These are phyloP conservation scores for Drosophila serrata DNA, from an alignment of 1,140 invertebrate genomes.

Conservation along the genomic window DNA sequence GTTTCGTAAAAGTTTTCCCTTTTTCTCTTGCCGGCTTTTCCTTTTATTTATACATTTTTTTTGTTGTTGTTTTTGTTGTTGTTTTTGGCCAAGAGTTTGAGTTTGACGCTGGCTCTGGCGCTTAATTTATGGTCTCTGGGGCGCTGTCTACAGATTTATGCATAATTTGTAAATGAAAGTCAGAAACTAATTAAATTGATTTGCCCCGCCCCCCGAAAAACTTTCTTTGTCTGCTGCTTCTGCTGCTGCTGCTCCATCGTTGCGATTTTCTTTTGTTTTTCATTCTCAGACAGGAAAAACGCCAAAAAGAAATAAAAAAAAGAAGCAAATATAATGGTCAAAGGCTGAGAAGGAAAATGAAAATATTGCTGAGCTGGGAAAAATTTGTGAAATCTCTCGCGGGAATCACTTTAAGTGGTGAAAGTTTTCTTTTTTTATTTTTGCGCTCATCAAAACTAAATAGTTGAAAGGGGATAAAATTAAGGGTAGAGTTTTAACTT, in stretches of 20 bases:
- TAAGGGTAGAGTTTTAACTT: no score
- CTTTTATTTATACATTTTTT: conserved; percentile 2
- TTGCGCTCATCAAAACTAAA: background rate
- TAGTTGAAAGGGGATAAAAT: background rate
- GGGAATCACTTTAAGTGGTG: conserved; percentile 18
- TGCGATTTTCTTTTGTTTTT: conserved; percentile 43
- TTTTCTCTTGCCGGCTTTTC: conserved; percentile 27
- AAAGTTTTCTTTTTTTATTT: background rate
- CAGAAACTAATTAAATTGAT: conserved; percentile 83
- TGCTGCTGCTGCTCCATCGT: background rate
- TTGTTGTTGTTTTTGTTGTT: background rate
- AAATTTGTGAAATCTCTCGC: conserved; percentile 18
- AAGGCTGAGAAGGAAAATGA: background rate
- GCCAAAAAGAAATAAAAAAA: background rate
- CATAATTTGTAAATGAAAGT: conserved; percentile 83
- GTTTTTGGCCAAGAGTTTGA: conserved; percentile 53
- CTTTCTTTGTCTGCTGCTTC: conserved; percentile 37
- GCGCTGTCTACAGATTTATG: conserved; percentile 82
- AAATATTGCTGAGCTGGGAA: conserved; percentile 10
- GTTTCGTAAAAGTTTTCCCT: conserved; percentile 49
- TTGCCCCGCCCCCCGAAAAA: conserved; percentile 41
- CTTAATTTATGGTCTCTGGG: conserved; percentile 81
- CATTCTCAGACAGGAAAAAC: conserved; percentile 16
- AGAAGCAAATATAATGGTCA: conserved; percentile 15
- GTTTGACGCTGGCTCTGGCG: conserved; percentile 60